phyloP scores from a whole-genome alignment of 2,113 vertebrate species.

The Sylvia atricapilla region DNA sequence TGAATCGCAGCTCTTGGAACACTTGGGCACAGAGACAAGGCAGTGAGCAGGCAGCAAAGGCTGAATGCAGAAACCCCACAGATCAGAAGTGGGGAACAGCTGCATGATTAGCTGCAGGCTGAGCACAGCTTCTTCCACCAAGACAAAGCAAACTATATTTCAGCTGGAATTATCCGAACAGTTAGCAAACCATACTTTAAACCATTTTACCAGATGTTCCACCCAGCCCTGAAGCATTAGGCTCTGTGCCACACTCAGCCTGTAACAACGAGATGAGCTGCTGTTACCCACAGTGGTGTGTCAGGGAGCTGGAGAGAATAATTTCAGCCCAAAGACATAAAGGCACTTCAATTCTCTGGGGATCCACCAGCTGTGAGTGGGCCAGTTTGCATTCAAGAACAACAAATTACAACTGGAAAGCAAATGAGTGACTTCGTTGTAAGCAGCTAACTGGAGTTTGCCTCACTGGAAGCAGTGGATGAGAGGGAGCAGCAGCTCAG shows the following conservation, averaged over 20 bases:
- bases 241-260: neutral
- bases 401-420: neutral
- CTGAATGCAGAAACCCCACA: neutral
- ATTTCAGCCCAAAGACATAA: neutral
- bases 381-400: neutral
- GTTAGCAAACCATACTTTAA: neutral
- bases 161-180: neutral
- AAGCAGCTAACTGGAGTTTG: neutral
- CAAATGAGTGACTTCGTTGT: neutral
- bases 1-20: conserved; percentile 85
- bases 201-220: neutral
- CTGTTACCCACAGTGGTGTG: neutral
- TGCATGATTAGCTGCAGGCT: neutral
- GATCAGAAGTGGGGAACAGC: neutral
- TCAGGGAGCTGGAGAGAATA: neutral
- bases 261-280: neutral
- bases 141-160: neutral
- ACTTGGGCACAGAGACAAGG: conserved; percentile 71
- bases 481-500: neutral
- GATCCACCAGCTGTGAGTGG: neutral
- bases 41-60: neutral
- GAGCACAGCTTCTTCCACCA: neutral
- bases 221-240: neutral
- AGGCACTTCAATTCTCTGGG: neutral
- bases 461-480: neutral